These are phyloP conservation scores for Hanleya hanleyi DNA, from an alignment of 2,888 invertebrate genomes.

Conservation along the genomic window DNA sequence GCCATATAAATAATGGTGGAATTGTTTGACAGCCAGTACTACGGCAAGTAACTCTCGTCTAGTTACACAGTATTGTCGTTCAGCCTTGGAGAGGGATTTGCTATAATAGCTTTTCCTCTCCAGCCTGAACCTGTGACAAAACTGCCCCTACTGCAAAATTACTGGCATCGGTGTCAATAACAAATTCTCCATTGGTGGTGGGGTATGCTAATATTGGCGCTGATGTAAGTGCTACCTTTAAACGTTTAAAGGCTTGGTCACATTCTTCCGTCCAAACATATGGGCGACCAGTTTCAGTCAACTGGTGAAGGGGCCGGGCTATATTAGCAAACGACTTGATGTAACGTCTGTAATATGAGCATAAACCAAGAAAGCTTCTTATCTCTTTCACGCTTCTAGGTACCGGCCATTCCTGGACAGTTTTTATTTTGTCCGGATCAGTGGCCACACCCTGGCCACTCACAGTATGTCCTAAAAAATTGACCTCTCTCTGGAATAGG, in stretches of 20 bases:
- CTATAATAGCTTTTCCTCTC: slow-evolving; percentile 29
- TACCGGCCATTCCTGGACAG: slow-evolving; percentile 21
- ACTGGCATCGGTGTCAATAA: slow-evolving; percentile 34
- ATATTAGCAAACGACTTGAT: slow-evolving; percentile 26
- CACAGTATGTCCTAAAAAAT: slow-evolving; percentile 29
- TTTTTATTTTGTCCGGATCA: slow-evolving; percentile 19
- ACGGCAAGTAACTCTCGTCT: slow-evolving; percentile 36
- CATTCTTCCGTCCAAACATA: slow-evolving; percentile 26
- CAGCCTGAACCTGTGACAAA: slow-evolving; percentile 28
- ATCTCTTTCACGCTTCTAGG: slow-evolving; percentile 21
- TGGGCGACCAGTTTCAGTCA: slow-evolving; percentile 17
- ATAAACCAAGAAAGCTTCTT: slow-evolving; percentile 25
- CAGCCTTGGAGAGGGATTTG: slow-evolving; percentile 23
- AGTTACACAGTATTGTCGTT: slow-evolving; percentile 30
- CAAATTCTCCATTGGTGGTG: slow-evolving; percentile 12
- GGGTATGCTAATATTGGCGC: no score
- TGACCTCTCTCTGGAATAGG: slow-evolving; percentile 1
- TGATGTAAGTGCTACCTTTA: background rate
- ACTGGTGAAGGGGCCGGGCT: slow-evolving; percentile 27
- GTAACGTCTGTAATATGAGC: slow-evolving; percentile 25
- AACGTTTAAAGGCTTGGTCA: slow-evolving; percentile 14
- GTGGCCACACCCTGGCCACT: slow-evolving; percentile 20
- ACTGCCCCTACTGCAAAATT: slow-evolving; percentile 25
- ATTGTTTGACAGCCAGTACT: slow-evolving; percentile 25
- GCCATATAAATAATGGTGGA: slow-evolving; percentile 35